These are phyloP conservation scores for Vanessa atalanta DNA, from an alignment of 1,140 invertebrate species.

Conservation along the genomic window DNA sequence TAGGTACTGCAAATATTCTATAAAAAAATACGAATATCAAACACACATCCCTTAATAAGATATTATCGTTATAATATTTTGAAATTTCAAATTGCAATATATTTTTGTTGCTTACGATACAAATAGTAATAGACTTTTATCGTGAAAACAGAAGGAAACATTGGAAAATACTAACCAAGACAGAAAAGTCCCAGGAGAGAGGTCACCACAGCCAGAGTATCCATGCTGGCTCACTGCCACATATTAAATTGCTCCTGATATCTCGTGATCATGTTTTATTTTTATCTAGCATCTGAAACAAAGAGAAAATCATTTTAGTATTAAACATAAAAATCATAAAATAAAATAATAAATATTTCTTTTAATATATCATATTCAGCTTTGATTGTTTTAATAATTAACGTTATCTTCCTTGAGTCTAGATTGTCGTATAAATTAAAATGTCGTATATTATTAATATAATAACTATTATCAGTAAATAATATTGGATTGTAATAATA, in stretches of 20 bases:
- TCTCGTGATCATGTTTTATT: slow-evolving; percentile 49
- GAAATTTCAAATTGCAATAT: no score
- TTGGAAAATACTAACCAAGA: slow-evolving; percentile 56
- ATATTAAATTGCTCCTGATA: slow-evolving; percentile 47
- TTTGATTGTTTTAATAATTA: no score
- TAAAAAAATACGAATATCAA: no score
- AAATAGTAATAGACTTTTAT: neutral
- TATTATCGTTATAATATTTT: no score
- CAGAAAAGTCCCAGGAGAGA: slow-evolving; percentile 66
- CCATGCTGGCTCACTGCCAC: slow-evolving; percentile 64
- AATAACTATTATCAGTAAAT: no score
- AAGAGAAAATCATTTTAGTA: slow-evolving; percentile 31
- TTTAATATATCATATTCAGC: no score
- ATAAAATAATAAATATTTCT: neutral
- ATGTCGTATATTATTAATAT: no score
- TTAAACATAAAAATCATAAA: neutral
- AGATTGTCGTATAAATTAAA: no score
- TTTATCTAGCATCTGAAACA: slow-evolving; percentile 59
- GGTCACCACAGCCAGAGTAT: slow-evolving; percentile 56
- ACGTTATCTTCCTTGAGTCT: no score
- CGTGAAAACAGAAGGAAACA: neutral
- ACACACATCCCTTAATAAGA: no score
- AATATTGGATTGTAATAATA: no score
- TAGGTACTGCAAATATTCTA: no score
- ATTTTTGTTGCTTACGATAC: neutral